Percentiles rank a stretch among this genome's conserved stretches.
phyloP scores from a whole-genome alignment of 2,888 invertebrate species.

The Poecilobothrus nobilitatus region DNA sequence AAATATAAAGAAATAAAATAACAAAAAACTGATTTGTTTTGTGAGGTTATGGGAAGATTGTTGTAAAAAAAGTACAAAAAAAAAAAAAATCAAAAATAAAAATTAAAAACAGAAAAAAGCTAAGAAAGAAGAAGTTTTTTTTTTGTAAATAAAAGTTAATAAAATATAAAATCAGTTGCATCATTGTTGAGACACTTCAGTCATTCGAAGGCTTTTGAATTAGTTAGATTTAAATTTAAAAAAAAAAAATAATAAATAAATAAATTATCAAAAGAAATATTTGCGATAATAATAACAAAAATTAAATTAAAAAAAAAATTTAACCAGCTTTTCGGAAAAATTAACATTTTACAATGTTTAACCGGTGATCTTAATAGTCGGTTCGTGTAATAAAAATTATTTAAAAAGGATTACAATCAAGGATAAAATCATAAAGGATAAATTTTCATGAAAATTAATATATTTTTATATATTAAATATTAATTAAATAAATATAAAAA shows the following conservation, averaged over 20 bases:
- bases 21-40: not conserved
- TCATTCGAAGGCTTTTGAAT: constrained; percentile 41
- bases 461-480: no score
- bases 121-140: constrained; percentile 3
- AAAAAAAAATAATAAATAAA: constrained; percentile 12
- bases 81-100: not conserved
- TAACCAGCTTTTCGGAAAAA: constrained; percentile 14
- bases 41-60: constrained; percentile 6
- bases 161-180: constrained; percentile 45
- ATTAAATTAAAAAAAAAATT: constrained; percentile 17
- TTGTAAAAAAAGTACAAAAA: not conserved
- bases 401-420: no score
- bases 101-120: not conserved
- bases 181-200: constrained; percentile 45
- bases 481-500: no score
- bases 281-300: constrained; percentile 12
- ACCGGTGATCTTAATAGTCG: not conserved
- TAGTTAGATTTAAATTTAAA: constrained; percentile 23
- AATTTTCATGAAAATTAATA: no score
- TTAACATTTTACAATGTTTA: constrained; percentile 13
- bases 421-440: no score
- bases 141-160: not conserved
- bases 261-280: constrained; percentile 9
- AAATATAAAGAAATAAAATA: not conserved
- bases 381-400: not conserved